phyloP scores from a whole-genome alignment of 2,888 invertebrate genomes.

The Leptinotarsa rubiginosa region DNA sequence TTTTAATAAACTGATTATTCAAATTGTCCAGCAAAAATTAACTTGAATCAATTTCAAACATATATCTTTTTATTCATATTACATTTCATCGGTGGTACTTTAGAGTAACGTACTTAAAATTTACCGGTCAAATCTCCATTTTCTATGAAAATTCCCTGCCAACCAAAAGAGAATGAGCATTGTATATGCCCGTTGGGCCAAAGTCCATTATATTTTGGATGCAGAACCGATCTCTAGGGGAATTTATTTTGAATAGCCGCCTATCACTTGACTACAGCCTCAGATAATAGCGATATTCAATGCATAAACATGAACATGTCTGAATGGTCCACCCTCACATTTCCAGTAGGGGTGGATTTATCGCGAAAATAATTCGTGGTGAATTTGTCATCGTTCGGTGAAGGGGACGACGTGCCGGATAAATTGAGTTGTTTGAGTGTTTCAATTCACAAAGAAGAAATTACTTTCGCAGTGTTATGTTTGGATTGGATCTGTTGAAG shows the following conservation, averaged over 20 bases:
- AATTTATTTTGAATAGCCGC: slow-evolving; percentile 31
- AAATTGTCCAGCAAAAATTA: too few relatives aligned
- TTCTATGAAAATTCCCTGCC: not conserved
- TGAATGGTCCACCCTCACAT: slow-evolving; percentile 30
- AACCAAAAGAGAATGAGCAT: not conserved
- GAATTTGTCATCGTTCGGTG: slow-evolving; percentile 39
- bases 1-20: too few relatives aligned
- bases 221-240: slow-evolving; percentile 29
- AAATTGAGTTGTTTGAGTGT: slow-evolving; percentile 37
- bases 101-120: not conserved
- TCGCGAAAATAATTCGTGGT: slow-evolving; percentile 21
- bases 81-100: not conserved
- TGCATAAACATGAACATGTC: slow-evolving; percentile 50
- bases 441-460: slow-evolving; percentile 3
- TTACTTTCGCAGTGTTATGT: not conserved
- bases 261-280: slow-evolving; percentile 51
- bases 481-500: not conserved
- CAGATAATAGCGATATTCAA: slow-evolving; percentile 47
- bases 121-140: not conserved
- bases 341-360: slow-evolving; percentile 20
- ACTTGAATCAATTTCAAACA: too few relatives aligned
- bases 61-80: too few relatives aligned
- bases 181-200: slow-evolving; percentile 5
- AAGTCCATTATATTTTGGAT: slow-evolving; percentile 23
- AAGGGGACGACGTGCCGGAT: slow-evolving; percentile 26